Conservation (phyloP, 2,113 vertebrate species). For the Balaenoptera acutorostrata region DNA sequence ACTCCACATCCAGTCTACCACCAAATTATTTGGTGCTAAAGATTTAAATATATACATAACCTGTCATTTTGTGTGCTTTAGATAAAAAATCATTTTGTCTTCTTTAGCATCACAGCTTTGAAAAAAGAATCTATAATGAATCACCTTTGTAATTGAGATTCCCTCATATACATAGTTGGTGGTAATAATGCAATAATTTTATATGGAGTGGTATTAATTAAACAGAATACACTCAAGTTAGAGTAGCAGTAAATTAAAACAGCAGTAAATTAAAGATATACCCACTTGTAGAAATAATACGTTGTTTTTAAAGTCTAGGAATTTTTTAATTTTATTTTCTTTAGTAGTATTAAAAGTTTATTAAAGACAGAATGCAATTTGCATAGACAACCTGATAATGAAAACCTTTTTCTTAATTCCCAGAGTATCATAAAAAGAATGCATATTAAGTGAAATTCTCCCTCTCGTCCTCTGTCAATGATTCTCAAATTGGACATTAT, state of each 20-base stretch:
- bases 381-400: not conserved
- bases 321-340: not conserved
- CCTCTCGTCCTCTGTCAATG: not conserved
- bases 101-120: not conserved
- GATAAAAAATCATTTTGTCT: not conserved
- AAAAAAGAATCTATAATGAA: not conserved
- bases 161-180: not conserved
- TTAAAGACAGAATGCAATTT: not conserved
- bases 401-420: not conserved
- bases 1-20: not conserved
- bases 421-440: not conserved
- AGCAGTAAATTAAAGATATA: not conserved
- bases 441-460: not conserved
- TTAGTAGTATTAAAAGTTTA: not conserved
- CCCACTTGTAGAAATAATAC: not conserved
- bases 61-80: not conserved
- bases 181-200: not conserved
- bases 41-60: not conserved
- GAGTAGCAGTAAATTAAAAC: not conserved
- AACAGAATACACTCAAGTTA: not conserved
- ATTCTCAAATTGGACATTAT: not conserved
- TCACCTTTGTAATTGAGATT: not conserved
- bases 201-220: not conserved
- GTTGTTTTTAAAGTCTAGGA: not conserved
- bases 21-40: not conserved